These are phyloP conservation scores for Amblyjoppa fuscipennis DNA, from an alignment of 2,888 invertebrate species.

Conservation along the genomic window DNA sequence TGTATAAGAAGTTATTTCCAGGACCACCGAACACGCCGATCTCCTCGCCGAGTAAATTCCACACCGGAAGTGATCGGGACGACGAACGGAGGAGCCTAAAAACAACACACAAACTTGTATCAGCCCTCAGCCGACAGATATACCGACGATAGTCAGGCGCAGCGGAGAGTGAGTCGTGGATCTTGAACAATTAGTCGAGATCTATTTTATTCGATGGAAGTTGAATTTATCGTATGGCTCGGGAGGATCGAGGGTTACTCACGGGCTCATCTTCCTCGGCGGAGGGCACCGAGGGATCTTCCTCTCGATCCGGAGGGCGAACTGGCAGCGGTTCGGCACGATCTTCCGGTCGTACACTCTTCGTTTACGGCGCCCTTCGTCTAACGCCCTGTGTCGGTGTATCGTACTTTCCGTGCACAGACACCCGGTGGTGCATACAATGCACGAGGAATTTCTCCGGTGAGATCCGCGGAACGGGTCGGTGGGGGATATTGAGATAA, in stretches of 20 bases:
- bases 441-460: constrained; percentile 54
- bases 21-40: too few species aligned
- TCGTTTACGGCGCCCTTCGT: constrained; percentile 42
- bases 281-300: constrained; percentile 27
- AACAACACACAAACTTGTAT: neutral
- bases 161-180: constrained; percentile 82
- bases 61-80: too few species aligned
- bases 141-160: neutral
- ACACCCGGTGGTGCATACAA: constrained; percentile 14
- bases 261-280: constrained; percentile 14
- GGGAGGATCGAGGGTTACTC: constrained; percentile 75
- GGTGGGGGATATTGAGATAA: constrained; percentile 64
- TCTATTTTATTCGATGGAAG: constrained; percentile 82
- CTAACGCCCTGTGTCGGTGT: constrained; percentile 4
- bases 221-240: constrained; percentile 83
- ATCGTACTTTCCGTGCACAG: constrained; percentile 51
- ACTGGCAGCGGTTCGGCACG: constrained; percentile 31
- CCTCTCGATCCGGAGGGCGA: constrained; percentile 36
- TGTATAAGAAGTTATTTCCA: too few species aligned
- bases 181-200: constrained; percentile 84
- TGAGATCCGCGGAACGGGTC: constrained; percentile 46
- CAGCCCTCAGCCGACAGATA: neutral
- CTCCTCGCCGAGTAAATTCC: too few species aligned
- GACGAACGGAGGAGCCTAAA: neutral
- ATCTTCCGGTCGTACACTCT: constrained; percentile 61